Conservation (phyloP, 2,113 vertebrate genomes). For the Columbina picui region DNA sequence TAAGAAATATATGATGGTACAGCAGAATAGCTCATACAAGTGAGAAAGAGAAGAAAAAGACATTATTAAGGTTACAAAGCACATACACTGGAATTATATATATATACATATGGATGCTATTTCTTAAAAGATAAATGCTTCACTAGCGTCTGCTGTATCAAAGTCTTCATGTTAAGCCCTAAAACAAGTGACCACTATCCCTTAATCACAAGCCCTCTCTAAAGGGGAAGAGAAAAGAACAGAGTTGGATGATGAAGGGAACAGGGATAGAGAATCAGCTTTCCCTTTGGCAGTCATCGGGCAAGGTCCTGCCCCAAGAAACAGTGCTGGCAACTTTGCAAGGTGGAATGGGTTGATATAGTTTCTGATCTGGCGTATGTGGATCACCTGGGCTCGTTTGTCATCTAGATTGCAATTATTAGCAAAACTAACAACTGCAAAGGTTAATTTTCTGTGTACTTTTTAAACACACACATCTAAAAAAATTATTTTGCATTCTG, state of each 20-base stretch:
- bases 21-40: not conserved
- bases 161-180: not conserved
- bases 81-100: not conserved
- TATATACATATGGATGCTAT: not conserved
- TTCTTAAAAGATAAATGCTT: constrained; percentile 11
- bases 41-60: not conserved
- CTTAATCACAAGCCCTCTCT: not conserved
- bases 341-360: not conserved
- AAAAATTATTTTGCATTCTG: not conserved
- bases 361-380: not conserved
- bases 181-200: not conserved
- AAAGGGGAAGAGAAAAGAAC: not conserved
- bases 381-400: not conserved
- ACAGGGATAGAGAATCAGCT: not conserved
- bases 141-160: not conserved
- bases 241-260: not conserved
- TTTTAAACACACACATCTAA: not conserved
- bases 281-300: not conserved
- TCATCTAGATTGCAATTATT: not conserved
- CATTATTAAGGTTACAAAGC: not conserved
- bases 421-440: not conserved
- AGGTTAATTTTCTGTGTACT: not conserved
- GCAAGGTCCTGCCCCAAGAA: not conserved
- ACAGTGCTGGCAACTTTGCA: not conserved
- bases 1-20: not conserved